These are phyloP conservation scores for Coelopa frigida DNA, from an alignment of 1,140 invertebrate species.

Conservation along the genomic window DNA sequence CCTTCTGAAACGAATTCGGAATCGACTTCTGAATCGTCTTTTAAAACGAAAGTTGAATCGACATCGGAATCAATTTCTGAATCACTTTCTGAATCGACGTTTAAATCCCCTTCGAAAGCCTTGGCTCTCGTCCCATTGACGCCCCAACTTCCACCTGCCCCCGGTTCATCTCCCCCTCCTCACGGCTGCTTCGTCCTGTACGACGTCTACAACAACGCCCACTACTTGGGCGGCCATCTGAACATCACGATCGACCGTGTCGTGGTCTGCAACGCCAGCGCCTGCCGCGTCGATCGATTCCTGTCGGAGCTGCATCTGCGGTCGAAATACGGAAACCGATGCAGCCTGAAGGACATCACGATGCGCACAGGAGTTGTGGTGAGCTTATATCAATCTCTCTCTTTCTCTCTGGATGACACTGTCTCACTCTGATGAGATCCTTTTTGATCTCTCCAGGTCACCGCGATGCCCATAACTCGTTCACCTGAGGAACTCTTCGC, in stretches of 20 bases:
- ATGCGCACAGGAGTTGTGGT: slow-evolving; percentile 1
- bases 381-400: background rate
- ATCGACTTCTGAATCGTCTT: background rate
- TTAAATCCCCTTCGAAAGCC: background rate
- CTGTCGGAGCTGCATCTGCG: background rate
- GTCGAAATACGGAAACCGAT: slow-evolving; percentile 1
- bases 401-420: background rate
- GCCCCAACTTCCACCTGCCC: background rate
- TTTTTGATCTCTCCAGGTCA: background rate
- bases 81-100: no score
- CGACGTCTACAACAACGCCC: slow-evolving; percentile 10
- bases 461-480: background rate
- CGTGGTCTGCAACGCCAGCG: background rate
- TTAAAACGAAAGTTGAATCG: background rate
- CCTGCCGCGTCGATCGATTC: background rate
- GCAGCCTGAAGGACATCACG: background rate
- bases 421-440: background rate
- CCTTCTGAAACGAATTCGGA: no score
- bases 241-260: slow-evolving; percentile 3
- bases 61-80: background rate
- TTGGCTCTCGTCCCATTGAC: no score
- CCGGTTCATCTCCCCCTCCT: no score
- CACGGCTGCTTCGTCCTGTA: no score
- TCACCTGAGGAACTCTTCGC: slow-evolving; percentile 1
- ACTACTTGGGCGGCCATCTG: background rate